These are phyloP conservation scores for Caradrina clavipalpis DNA, from an alignment of 2,888 invertebrate genomes.

Conservation along the genomic window DNA sequence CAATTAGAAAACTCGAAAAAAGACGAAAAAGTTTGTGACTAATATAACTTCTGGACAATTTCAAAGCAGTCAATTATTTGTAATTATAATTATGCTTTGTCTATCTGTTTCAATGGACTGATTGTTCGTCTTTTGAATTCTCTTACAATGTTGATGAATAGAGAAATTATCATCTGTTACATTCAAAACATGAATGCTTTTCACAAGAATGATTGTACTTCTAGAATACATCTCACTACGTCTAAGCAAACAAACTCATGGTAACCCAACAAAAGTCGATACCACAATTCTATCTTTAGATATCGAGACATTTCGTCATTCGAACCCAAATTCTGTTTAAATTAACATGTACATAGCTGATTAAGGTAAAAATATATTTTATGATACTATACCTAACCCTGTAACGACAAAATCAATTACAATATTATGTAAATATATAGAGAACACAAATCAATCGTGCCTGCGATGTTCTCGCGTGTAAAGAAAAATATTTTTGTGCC, in stretches of 20 bases:
- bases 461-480: conserved; percentile 55
- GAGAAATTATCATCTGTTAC: background rate
- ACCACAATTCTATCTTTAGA: conserved; percentile 54
- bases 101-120: background rate
- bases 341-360: conserved; percentile 54
- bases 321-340: conserved; percentile 40
- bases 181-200: background rate
- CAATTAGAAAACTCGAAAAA: conserved; percentile 11
- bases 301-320: conserved; percentile 39
- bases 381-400: conserved; percentile 54
- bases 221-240: conserved; percentile 6
- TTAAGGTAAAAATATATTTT: conserved; percentile 65
- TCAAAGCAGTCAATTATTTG: background rate
- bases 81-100: background rate
- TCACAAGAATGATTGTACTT: conserved; percentile 1
- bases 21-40: background rate
- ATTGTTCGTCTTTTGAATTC: background rate
- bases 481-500: conserved; percentile 55
- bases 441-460: conserved; percentile 64
- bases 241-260: conserved; percentile 20
- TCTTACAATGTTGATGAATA: background rate
- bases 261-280: conserved; percentile 52
- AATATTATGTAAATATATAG: conserved; percentile 46
- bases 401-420: conserved; percentile 51
- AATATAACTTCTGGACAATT: background rate